Base-by-base conservation (phyloP, 2,888 invertebrate genomes). In the Hylaea fasciaria region DNA sequence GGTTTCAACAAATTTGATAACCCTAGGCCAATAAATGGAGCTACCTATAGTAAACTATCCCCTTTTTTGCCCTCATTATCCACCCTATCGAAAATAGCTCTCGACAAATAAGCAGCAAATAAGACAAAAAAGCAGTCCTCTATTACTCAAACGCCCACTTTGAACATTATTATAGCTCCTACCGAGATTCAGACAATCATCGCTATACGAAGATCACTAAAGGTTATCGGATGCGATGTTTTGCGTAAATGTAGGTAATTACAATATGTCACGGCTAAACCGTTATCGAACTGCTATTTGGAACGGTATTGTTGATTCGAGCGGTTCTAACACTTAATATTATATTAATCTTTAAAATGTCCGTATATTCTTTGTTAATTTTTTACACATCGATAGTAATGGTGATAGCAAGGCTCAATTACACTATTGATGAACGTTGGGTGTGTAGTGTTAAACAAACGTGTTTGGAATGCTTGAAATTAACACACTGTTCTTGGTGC, bases 401-500 rank as follows among this genome's bases (percentile, higher is more conserved):
- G 45, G 73, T 73, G n/a, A 64, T 50, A 41, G 74, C 68, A 0
- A 69, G 62, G 49, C 65, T 67, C 54, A 65, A 77, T 32, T 76
- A 78, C 54, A 61, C 71, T 13, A 72, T 91, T 54, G 80, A 87
- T 54, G 80, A 90, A 48, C 77, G 78, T 32, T 86, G 80, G 77
- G 78, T 91, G 62, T 92, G 92, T 65, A 73, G 68, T 40, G 82
- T 90, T n/a, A 92, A 91, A 71, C 72, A 54, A 10, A 77, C 82
- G 1, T 92, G 92, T 66, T 56, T 78, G n/a, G 81, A 85, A 22
- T 92, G 92, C 68, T 74, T 92, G 10, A 77, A 74, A 28, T 71
- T 91, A 22, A 66, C 81, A 35, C 91, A 90, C 56, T 92, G 92
- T 72, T 83, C 89, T 4, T 92, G 92, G 92, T 91, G 91, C 64